A percentile compares a stretch with the other conserved stretches of the same genome.
Evolutionary conservation across 2,888 invertebrate genomes (phyloP).

Genomic region (Drosophila pegasa): DNA sequence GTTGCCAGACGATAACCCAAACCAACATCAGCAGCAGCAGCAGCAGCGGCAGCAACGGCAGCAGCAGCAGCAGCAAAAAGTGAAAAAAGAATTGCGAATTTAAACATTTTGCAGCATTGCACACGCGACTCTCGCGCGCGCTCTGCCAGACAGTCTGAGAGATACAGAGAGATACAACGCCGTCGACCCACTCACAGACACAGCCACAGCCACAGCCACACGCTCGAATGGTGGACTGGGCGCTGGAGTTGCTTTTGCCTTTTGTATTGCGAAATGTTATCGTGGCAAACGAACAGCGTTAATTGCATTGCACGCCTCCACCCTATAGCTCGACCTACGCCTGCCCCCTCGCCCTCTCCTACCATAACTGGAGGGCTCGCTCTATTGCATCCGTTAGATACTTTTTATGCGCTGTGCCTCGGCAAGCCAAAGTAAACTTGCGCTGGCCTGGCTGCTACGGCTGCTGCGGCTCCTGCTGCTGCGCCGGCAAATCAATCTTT

Average conservation of each 20-base stretch:
- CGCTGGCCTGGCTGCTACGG: constrained; percentile 8
- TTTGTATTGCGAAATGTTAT: constrained; percentile 44
- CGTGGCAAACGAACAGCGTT: constrained; percentile 56
- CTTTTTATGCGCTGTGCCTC: constrained; percentile 9
- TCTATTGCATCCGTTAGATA: constrained; percentile 57
- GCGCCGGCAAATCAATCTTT: constrained; percentile 48
- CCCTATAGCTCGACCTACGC: not conserved
- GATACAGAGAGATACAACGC: constrained; percentile 30
- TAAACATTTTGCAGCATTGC: constrained; percentile 80
- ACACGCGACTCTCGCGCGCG: constrained; percentile 77
- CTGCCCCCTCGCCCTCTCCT: not conserved
- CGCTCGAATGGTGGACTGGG: constrained; percentile 12
- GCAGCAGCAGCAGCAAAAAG: constrained; percentile 20
- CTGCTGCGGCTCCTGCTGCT: not conserved
- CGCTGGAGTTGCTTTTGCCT: constrained; percentile 36
- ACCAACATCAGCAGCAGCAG: constrained; percentile 49
- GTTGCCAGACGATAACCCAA: constrained; percentile 79
- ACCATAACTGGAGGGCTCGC: constrained; percentile 9
- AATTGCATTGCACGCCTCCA: constrained; percentile 57
- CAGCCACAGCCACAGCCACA: constrained; percentile 25
- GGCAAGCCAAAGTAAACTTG: constrained; percentile 25
- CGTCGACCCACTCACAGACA: constrained; percentile 37
- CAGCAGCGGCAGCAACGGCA: constrained; percentile 24
- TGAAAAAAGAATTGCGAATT: constrained; percentile 55
- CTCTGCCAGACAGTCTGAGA: constrained; percentile 69